These are phyloP conservation scores for Onychostoma macrolepis DNA, from an alignment of 2,113 vertebrate species.

Conservation along the genomic window DNA sequence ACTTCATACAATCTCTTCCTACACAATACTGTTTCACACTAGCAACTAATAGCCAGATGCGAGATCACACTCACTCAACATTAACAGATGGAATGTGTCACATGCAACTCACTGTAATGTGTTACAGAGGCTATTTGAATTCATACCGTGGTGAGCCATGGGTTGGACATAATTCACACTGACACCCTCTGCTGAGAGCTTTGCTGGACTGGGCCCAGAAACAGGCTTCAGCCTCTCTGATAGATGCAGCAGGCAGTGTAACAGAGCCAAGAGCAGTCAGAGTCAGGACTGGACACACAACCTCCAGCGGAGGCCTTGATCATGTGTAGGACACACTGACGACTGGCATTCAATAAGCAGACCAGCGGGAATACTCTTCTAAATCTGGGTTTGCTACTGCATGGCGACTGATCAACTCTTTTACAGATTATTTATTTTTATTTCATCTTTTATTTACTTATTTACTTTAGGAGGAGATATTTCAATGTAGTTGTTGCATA, in stretches of 20 bases:
- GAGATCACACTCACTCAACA: slow-evolving; percentile 23
- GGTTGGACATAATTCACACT: slow-evolving; percentile 52
- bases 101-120: slow-evolving; percentile 51
- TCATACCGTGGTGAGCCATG: slow-evolving; percentile 52
- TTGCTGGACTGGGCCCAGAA: slow-evolving; percentile 42
- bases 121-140: slow-evolving; percentile 54
- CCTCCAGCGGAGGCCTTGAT: background rate
- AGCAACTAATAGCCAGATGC: slow-evolving; percentile 32
- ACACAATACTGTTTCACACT: background rate
- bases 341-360: background rate
- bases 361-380: no score
- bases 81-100: slow-evolving; percentile 48
- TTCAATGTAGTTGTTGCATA: background rate
- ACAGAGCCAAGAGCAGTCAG: slow-evolving; percentile 32
- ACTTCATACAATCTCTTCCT: background rate
- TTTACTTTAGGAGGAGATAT: background rate
- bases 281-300: slow-evolving; percentile 40
- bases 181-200: slow-evolving; percentile 50
- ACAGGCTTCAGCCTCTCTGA: slow-evolving; percentile 34
- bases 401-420: background rate
- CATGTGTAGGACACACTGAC: background rate
- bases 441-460: background rate
- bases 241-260: slow-evolving; percentile 35
- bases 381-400: background rate
- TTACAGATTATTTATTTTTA: background rate